Conservation (phyloP, 2,888 invertebrate genomes). For the Acleris emargana region DNA sequence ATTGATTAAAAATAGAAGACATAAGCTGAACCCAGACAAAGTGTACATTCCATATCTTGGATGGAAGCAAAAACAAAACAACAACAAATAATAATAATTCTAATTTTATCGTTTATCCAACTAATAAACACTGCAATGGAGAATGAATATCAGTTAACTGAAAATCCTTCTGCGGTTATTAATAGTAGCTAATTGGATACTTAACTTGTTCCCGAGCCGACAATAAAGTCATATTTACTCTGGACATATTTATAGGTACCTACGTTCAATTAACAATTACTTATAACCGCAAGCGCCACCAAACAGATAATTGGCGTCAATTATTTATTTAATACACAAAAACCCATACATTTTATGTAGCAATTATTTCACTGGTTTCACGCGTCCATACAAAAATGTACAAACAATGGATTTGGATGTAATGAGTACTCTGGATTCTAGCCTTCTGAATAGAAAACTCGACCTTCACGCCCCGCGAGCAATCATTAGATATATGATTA, state of each 20-base stretch:
- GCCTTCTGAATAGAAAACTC: slow-evolving; percentile 53
- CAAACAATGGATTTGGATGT: slow-evolving; percentile 18
- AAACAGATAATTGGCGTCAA: slow-evolving; percentile 15
- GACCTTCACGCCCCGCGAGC: slow-evolving; percentile 60
- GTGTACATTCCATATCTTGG: too few relatives aligned
- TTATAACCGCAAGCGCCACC: slow-evolving; percentile 1
- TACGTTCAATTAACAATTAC: neutral
- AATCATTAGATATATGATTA: slow-evolving; percentile 51
- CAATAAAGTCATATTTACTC: too few relatives aligned
- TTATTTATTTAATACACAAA: slow-evolving; percentile 21
- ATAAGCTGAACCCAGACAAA: too few relatives aligned
- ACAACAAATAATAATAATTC: too few relatives aligned
- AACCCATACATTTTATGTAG: slow-evolving; percentile 4
- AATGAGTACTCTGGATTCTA: slow-evolving; percentile 40
- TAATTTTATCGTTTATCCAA: too few relatives aligned
- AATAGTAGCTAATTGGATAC: too few relatives aligned
- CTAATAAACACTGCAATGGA: too few relatives aligned
- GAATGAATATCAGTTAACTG: too few relatives aligned
- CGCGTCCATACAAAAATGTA: neutral
- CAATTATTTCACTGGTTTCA: slow-evolving; percentile 5
- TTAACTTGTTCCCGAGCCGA: too few relatives aligned
- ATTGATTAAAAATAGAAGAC: too few relatives aligned
- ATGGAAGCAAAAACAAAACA: too few relatives aligned
- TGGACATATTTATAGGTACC: neutral
- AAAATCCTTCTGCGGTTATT: too few relatives aligned